These are phyloP conservation scores for Steatornis caripensis DNA, from an alignment of 2,113 vertebrate species.

Conservation along the genomic window DNA sequence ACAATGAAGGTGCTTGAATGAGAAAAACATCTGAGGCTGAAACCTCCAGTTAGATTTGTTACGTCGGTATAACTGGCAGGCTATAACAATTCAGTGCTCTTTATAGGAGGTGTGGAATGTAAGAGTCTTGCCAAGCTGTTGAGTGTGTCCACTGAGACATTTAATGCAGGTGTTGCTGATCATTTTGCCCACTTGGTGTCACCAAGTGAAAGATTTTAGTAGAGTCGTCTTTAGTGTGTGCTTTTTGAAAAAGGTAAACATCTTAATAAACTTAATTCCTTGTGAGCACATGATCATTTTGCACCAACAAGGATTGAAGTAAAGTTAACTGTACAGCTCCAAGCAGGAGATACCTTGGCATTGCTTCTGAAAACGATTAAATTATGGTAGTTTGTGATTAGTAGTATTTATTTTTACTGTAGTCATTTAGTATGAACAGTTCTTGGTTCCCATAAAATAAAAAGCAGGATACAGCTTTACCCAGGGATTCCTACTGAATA, in stretches of 20 bases:
- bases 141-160: background rate
- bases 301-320: rapidly evolving
- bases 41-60: rapidly evolving
- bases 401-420: background rate
- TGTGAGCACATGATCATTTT: rapidly evolving
- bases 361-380: background rate
- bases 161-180: background rate
- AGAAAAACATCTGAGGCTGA: background rate
- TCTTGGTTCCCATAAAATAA: background rate
- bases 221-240: rapidly evolving
- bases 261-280: background rate
- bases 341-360: background rate
- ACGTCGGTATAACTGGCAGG: background rate
- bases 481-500: background rate
- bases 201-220: background rate
- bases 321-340: background rate
- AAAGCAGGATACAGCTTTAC: background rate
- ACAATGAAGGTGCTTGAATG: background rate
- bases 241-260: background rate
- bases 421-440: background rate
- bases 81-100: rapidly evolving
- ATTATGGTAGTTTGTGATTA: background rate
- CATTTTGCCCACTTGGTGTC: background rate
- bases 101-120: no score
- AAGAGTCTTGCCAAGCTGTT: rapidly evolving